Percentiles rank a stretch among this genome's conserved stretches.
Conservation (phyloP, 1,140 invertebrate genomes). For the Ips typographus region DNA sequence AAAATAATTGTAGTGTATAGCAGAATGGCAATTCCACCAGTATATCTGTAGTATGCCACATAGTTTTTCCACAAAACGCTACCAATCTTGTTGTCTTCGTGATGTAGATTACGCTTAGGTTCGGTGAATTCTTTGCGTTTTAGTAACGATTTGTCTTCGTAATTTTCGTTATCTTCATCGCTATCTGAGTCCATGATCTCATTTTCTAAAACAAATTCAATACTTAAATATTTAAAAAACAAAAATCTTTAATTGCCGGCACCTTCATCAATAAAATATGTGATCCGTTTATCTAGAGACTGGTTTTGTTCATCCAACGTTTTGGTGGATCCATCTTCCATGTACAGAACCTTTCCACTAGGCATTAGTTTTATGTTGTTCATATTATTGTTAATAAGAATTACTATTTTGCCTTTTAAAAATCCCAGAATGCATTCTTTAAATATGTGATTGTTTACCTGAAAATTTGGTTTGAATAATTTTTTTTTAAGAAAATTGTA, state of each 20-base stretch:
- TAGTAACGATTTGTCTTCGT: slow-evolving; percentile 28
- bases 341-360: slow-evolving; percentile 30
- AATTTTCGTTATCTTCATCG: slow-evolving; percentile 12
- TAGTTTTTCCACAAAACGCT: slow-evolving; percentile 38
- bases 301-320: slow-evolving; percentile 34
- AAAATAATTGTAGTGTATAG: slow-evolving; percentile 30
- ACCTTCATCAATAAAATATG: slow-evolving; percentile 40
- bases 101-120: slow-evolving; percentile 35
- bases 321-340: slow-evolving; percentile 35
- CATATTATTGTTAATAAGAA: slow-evolving; percentile 78
- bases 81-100: slow-evolving; percentile 40
- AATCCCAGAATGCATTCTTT: slow-evolving; percentile 44
- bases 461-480: background rate
- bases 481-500: slow-evolving; percentile 33
- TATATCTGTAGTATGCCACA: slow-evolving; percentile 38
- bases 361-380: slow-evolving; percentile 37
- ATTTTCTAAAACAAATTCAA: too few relatives aligned
- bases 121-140: slow-evolving; percentile 12
- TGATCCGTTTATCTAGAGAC: slow-evolving; percentile 37
- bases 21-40: slow-evolving; percentile 38
- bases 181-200: background rate
- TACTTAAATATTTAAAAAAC: background rate
- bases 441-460: slow-evolving; percentile 27
- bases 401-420: slow-evolving; percentile 57
- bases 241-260: background rate